Conservation (phyloP, 1,140 invertebrate genomes). For the Hydropsyche tenuis region DNA sequence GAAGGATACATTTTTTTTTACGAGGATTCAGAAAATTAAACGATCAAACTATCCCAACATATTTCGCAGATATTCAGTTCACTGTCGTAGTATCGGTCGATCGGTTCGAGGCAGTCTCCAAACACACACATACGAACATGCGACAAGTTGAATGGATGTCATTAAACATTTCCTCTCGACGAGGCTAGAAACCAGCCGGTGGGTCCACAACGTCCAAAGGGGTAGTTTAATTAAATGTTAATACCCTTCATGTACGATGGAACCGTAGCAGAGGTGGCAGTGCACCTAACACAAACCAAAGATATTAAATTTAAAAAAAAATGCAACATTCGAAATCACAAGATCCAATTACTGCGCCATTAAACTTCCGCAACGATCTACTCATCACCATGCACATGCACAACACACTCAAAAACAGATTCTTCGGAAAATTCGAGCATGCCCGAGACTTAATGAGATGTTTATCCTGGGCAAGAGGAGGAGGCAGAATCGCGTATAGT, state of each 20-base stretch:
- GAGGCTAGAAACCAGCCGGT: conserved; percentile 16
- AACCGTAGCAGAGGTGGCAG: not conserved
- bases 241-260: not conserved
- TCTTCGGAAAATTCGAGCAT: not conserved
- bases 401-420: no score
- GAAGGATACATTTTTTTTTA: not conserved
- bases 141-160: conserved; percentile 17
- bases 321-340: no score
- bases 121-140: not conserved
- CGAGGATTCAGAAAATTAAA: not conserved
- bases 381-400: no score
- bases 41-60: no score
- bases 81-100: not conserved
- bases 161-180: conserved; percentile 24
- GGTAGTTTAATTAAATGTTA: conserved; percentile 29
- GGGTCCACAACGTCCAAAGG: not conserved
- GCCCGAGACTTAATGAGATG: conserved; percentile 25
- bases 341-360: no score
- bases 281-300: no score
- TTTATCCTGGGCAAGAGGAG: conserved; percentile 16
- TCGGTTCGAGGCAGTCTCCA: not conserved
- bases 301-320: no score
- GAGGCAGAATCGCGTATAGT: no score
- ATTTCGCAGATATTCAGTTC: no score
- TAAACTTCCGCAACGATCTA: no score